Base-by-base conservation (phyloP, 2,888 invertebrate genomes). In the Drosophila nr. perissopoda region DNA sequence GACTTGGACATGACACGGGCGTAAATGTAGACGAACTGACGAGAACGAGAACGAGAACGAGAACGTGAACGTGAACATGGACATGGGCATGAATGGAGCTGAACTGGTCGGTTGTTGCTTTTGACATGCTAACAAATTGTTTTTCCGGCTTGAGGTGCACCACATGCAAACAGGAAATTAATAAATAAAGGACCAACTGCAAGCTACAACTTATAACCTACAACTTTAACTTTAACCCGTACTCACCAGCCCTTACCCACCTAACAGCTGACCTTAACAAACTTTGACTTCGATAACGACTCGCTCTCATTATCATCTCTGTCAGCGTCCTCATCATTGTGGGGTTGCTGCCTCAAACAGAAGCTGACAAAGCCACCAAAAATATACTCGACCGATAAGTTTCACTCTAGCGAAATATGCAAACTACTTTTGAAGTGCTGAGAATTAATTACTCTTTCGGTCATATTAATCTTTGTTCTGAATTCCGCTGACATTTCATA, bases 141-240 rank as follows among this genome's bases (percentile, higher is more conserved):
- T 85, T 90, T 88, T 83, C 90, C 78, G 75, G 83, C 78, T 90
- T 78, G 89, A 86, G 90, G 85, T 85, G 78, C 74, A 85, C 90
- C 90, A 89, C 90, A 90, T 89, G 89, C 83, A 89, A 78, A 80
- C 89, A 85, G 90, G 87, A 85, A 90, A 85, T 85, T 85, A 85
- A 88, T 85, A 85, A 88, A 86, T 73, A 88, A 88, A 88, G 69
- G 80, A 56, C 73, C 69, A 8, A 45, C 45, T 45, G n/a, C 38
- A 60, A 64, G 51, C 59, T 45, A 56, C 36, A 45, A 62, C 27
- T 49, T 10, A 5, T 5, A 21, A 4, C 16, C 16, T 7, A 45
- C 45, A 16, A 2, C 45, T 25, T 16, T 16, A 25, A 45, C 25
- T 33, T 10, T 11, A 8, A 34, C 48, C 13, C 25, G 4, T 13